Evolutionary conservation across 2,113 vertebrate genomes (phyloP), one percentile per base, ranked within the genome.

Genomic region (Platichthys flesus): DNA sequence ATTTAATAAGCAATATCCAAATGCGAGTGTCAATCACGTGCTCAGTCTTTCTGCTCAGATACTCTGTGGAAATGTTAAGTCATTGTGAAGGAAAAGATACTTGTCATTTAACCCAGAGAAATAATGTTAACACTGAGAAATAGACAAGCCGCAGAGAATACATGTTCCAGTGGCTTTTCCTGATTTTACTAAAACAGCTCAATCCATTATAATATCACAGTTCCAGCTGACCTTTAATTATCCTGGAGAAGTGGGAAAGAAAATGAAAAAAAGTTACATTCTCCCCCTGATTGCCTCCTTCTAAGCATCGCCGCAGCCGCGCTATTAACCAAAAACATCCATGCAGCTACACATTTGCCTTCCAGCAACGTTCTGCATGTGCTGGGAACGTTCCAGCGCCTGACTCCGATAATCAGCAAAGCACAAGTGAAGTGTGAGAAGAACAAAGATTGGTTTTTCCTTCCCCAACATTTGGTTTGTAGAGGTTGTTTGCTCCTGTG

Each of bases 41-140:
- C 24, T 24, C 24, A 24, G 77, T 60, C 24, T 47, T 72, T 73
- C 51, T 18, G 28, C 31, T 59, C 57, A 62, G 62, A 58, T 57
- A 37, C 6, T 31, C 1, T 35, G 35, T 60, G n/a, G 18, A 80
- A 78, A 88, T 76, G 66, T 78, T 57, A 61, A 71, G 54, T 75
- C 37, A 35, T 37, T 71, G 13, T 42, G 20, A 61, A 52, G 59
- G 24, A 76, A 76, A 76, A 62, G 13, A 18, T 59, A n/a, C 16
- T 70, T 42, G 35, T 62, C 8, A 49, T 63, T 67, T 40, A 45
- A 61, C 65, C 63, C 63, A 76, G 56, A 63, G 56, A 69, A 56
- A 74, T 60, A 47, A 62, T 74, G 37, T 64, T 61, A 79, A 76
- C 69, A 73, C 67, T 28, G 12, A 42, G 21, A 49, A 71, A 61